These are phyloP conservation scores for Pseudorectes ferrugineus DNA, from an alignment of 2,113 vertebrate genomes.

Conservation along the genomic window DNA sequence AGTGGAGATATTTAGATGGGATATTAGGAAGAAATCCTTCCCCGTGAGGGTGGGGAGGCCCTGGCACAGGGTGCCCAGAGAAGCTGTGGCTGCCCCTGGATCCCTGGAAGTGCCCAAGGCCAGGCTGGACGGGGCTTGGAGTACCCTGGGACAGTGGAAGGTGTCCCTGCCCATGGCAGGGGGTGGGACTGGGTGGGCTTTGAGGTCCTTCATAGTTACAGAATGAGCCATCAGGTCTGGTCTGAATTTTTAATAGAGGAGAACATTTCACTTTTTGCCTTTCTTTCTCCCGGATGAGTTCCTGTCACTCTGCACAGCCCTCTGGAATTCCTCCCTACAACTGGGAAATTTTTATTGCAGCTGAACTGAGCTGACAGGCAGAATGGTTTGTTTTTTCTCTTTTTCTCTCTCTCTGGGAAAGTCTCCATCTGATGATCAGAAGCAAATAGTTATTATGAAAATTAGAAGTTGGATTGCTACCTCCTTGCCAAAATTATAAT, in stretches of 20 bases:
- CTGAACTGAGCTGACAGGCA: background rate
- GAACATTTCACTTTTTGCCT: background rate
- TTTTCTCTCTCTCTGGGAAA: background rate
- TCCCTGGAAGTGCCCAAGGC: background rate
- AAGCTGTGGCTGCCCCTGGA: background rate
- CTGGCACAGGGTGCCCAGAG: background rate
- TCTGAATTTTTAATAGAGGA: background rate
- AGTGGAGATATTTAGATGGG: too few species aligned
- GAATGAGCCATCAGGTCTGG: background rate
- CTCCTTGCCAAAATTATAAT: background rate
- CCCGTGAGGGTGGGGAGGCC: background rate
- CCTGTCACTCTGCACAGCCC: background rate
- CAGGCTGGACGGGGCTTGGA: accelerated
- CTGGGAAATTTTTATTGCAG: background rate
- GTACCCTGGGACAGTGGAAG: accelerated
- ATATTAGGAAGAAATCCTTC: background rate
- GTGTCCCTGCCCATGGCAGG: background rate
- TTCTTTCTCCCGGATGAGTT: background rate
- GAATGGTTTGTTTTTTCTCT: background rate
- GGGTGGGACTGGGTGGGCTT: background rate
- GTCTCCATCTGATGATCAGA: background rate
- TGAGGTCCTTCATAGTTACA: background rate
- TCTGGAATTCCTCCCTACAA: background rate
- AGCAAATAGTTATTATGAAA: background rate
- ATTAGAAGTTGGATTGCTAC: background rate